Conservation (phyloP, 2,888 invertebrate genomes). For the Nemurella pictetii region DNA sequence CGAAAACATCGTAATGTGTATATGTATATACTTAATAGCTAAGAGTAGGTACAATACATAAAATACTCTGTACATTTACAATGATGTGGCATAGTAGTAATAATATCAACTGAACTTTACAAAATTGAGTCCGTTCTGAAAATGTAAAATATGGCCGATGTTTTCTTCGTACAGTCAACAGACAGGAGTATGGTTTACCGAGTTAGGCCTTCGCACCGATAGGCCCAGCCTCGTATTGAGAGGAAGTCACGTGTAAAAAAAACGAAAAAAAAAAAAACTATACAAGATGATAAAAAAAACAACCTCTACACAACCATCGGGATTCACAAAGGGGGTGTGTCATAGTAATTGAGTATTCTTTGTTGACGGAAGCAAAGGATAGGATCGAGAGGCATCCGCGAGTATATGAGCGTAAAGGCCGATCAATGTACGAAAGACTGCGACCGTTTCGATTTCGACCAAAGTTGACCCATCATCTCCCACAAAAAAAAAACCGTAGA, state of each 20-base stretch:
- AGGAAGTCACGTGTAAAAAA: background rate
- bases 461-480: too few species aligned
- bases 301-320: background rate
- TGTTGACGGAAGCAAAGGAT: background rate
- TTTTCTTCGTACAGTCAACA: background rate
- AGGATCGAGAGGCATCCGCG: background rate
- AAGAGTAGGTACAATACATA: constrained; percentile 36
- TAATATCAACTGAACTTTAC: background rate
- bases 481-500: too few species aligned
- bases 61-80: constrained; percentile 41
- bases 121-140: background rate
- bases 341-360: background rate
- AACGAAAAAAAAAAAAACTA: background rate
- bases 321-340: background rate
- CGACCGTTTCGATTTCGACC: background rate
- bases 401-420: background rate
- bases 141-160: constrained; percentile 18
- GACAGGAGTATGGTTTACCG: background rate
- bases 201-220: constrained; percentile 17
- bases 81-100: constrained; percentile 13
- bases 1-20: constrained; percentile 14
- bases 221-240: background rate
- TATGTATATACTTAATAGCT: constrained; percentile 27
- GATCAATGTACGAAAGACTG: background rate
- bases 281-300: constrained; percentile 7